phyloP scores from a whole-genome alignment of 2,797 vertebrate genomes.

The Ctenopoma kingsleyae region DNA sequence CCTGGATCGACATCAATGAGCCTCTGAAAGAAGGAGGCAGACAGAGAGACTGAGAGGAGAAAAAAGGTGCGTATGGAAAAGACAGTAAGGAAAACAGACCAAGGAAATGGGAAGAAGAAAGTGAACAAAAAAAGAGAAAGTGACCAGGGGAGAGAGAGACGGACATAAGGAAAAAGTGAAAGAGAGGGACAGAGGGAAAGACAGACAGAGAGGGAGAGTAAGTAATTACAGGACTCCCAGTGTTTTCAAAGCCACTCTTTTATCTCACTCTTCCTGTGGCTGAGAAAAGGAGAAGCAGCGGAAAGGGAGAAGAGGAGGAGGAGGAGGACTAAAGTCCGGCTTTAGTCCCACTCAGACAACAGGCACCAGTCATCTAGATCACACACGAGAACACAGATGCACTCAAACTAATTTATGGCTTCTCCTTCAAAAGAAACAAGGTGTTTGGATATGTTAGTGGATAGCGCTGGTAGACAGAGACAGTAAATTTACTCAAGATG shows the following conservation, averaged over 20 bases:
- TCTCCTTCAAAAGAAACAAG: conserved; percentile 58
- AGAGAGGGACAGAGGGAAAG: neutral
- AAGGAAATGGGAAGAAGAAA: neutral
- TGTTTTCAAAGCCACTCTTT: conserved; percentile 81
- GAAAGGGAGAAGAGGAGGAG: conserved; percentile 54
- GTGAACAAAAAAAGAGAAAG: conserved; percentile 20
- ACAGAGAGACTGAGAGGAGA: conserved; percentile 1
- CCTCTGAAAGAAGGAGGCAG: conserved; percentile 6
- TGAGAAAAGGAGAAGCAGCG: conserved; percentile 60
- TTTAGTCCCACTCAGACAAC: conserved; percentile 66
- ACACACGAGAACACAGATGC: conserved; percentile 40
- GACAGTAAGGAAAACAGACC: neutral
- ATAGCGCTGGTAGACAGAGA: neutral
- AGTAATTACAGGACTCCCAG: conserved; percentile 81
- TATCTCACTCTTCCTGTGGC: conserved; percentile 79
- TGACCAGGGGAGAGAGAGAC: conserved; percentile 15
- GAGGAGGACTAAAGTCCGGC: conserved; percentile 69
- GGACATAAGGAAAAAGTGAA: conserved; percentile 1
- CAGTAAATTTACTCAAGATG: neutral
- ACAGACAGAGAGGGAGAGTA: conserved; percentile 35
- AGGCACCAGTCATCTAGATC: conserved; percentile 62
- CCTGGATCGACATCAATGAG: conserved; percentile 72
- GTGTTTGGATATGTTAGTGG: conserved; percentile 2
- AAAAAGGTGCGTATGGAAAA: conserved; percentile 5
- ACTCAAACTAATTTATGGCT: conserved; percentile 54